These are phyloP conservation scores for Rhopalosiphum maidis DNA, from an alignment of 1,140 invertebrate genomes.

Conservation along the genomic window DNA sequence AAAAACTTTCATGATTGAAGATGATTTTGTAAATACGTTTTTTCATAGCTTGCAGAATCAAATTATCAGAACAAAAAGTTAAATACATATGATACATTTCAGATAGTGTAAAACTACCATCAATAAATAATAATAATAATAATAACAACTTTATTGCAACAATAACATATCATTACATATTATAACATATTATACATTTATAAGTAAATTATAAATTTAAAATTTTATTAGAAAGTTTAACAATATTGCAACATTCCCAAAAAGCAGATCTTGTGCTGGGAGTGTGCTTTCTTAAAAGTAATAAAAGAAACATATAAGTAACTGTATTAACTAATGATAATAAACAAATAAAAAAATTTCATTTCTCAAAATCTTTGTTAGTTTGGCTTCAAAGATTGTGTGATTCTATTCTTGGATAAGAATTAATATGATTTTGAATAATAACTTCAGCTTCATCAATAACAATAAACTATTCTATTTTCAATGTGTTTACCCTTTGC, in stretches of 20 bases:
- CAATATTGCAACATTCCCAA: no score
- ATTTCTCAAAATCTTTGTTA: background rate
- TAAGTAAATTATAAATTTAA: no score
- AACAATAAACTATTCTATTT: background rate
- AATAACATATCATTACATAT: no score
- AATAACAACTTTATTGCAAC: no score
- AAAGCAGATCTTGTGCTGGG: no score
- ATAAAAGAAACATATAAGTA: no score
- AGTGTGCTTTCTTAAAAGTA: no score
- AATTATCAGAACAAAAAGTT: background rate
- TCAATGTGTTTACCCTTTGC: background rate
- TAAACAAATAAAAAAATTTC: no score
- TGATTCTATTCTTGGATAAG: background rate
- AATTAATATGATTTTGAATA: conserved; percentile 31
- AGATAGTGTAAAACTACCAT: background rate
- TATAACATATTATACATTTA: no score
- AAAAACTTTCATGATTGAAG: background rate
- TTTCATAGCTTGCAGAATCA: background rate
- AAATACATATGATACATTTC: conserved; percentile 18
- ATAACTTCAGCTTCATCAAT: background rate
- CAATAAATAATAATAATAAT: background rate
- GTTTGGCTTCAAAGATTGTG: conserved; percentile 7
- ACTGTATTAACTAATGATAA: no score
- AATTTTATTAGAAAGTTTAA: no score
- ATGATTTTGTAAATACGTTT: background rate